Evolutionary conservation across 2,888 invertebrate genomes (phyloP).

Genomic region (Agrotis exclamationis): DNA sequence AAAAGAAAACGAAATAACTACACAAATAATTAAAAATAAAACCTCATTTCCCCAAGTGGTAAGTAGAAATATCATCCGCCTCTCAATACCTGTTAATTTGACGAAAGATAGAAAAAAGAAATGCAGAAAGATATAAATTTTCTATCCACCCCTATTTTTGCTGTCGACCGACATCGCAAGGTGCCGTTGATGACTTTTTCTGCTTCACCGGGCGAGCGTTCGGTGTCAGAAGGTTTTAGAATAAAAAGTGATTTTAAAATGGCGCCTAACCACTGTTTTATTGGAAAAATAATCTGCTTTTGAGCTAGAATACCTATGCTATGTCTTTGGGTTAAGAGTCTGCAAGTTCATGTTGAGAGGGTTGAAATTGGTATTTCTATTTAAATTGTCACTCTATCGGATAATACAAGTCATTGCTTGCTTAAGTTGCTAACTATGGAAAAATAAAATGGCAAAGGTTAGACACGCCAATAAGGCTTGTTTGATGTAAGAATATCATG

Average conservation of each 20-base stretch:
- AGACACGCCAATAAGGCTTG: no score
- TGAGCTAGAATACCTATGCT: background rate
- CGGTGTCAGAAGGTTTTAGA: constrained; percentile 37
- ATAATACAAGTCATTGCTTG: no score
- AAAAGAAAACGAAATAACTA: background rate
- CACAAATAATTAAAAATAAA: constrained; percentile 7
- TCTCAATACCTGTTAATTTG: constrained; percentile 40
- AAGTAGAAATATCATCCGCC: constrained; percentile 16
- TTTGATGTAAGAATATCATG: no score
- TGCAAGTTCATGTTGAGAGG: background rate
- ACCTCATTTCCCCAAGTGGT: background rate
- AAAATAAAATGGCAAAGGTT: background rate
- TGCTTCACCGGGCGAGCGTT: constrained; percentile 31
- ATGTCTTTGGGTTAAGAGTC: background rate
- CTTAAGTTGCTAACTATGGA: no score
- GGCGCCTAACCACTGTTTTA: background rate
- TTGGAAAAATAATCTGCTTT: constrained; percentile 1
- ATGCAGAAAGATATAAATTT: constrained; percentile 21
- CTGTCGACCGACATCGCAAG: constrained; percentile 23
- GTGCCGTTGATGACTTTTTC: constrained; percentile 48
- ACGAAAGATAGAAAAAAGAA: constrained; percentile 21
- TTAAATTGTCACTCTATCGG: no score
- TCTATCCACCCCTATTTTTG: constrained; percentile 34
- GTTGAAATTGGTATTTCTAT: background rate
- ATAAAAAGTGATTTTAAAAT: constrained; percentile 22